These are phyloP conservation scores for Gnathonemus echidnorhynchus DNA, from an alignment of 2,113 vertebrate species.

Conservation along the genomic window DNA sequence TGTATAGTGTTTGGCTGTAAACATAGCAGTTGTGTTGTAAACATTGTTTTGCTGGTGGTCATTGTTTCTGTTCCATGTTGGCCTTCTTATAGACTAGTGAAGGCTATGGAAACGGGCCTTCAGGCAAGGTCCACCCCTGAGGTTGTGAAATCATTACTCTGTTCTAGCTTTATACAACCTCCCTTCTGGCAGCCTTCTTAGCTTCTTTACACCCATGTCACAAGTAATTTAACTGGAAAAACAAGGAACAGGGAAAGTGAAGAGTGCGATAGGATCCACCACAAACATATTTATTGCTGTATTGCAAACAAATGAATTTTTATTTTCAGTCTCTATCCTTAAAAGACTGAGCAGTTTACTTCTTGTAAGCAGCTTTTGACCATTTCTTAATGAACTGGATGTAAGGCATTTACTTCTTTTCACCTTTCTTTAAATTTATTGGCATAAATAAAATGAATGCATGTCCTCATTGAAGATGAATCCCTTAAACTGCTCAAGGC, in stretches of 20 bases:
- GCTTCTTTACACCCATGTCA: background rate
- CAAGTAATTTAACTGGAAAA: background rate
- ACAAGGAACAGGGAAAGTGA: background rate
- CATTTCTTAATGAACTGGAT: background rate
- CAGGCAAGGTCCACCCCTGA: background rate
- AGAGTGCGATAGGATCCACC: background rate
- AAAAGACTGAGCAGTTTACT: background rate
- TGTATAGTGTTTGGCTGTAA: conserved; percentile 50
- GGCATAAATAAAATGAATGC: background rate
- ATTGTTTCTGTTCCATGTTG: background rate
- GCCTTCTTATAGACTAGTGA: background rate
- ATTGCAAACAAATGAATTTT: background rate
- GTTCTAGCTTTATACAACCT: background rate
- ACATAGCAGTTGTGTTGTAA: conserved; percentile 63
- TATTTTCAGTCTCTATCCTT: background rate
- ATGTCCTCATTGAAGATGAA: background rate
- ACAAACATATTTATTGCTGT: background rate
- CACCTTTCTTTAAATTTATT: background rate
- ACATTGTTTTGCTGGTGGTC: conserved; percentile 47
- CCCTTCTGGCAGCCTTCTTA: background rate
- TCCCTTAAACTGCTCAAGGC: background rate
- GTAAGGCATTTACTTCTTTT: background rate
- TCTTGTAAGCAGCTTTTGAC: background rate
- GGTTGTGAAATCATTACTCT: background rate
- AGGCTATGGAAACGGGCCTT: background rate